Evolutionary conservation across 2,888 invertebrate species (phyloP).

Genomic region (Aphodius granarius): DNA sequence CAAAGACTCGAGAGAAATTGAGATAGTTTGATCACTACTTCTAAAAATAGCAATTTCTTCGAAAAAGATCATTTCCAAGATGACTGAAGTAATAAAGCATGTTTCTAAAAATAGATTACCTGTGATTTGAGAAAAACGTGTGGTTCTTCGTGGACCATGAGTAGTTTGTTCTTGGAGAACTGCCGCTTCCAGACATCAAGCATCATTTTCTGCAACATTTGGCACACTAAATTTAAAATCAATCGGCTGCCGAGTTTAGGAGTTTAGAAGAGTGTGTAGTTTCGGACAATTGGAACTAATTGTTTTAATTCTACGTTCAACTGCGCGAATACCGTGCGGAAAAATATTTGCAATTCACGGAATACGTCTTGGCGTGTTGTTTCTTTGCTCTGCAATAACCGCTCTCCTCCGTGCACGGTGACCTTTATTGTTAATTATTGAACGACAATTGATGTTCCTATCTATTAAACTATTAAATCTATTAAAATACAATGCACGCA

Average conservation of each 20-base stretch:
- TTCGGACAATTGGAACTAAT: slow-evolving; percentile 21
- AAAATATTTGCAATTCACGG: too few relatives aligned
- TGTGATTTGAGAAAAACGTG: slow-evolving; percentile 45
- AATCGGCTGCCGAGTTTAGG: background rate
- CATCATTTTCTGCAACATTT: slow-evolving; percentile 33
- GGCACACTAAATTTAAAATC: slow-evolving; percentile 18
- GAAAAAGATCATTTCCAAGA: slow-evolving; percentile 1
- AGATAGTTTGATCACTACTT: too few relatives aligned
- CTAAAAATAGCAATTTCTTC: too few relatives aligned
- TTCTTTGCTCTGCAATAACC: background rate
- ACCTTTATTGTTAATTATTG: background rate
- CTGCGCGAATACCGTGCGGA: background rate
- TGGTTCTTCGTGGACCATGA: slow-evolving; percentile 43
- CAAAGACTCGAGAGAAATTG: too few relatives aligned
- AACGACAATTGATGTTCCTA: background rate
- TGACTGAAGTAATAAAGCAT: slow-evolving; percentile 10
- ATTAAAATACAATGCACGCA: background rate
- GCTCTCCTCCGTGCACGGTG: background rate
- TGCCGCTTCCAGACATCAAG: slow-evolving; percentile 43
- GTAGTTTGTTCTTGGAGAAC: slow-evolving; percentile 41
- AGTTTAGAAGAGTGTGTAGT: background rate
- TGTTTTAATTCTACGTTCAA: slow-evolving; percentile 14
- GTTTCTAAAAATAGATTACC: slow-evolving; percentile 39
- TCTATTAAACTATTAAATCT: background rate
- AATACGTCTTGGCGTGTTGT: background rate